Base-by-base conservation (phyloP, 2,797 vertebrate genomes). In the Chaetodon trifasciatus region DNA sequence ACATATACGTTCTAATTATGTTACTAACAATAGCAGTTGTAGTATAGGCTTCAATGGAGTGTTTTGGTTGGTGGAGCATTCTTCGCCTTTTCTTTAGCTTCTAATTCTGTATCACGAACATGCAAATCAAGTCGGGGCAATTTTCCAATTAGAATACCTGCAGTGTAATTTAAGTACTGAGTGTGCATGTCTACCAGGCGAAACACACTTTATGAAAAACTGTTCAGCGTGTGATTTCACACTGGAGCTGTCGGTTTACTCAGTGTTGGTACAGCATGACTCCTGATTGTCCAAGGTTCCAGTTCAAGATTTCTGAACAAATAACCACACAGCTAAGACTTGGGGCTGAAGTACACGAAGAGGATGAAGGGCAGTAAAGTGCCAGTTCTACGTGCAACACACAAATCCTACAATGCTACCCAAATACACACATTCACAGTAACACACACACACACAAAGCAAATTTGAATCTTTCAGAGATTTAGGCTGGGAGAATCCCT, bases 61-160 rank as follows among this genome's bases (percentile, higher is more conserved):
- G 8, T 53, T 64, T 32, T 17, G 28, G 40, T 71, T 49, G 23
- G 19, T 46, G 19, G 32, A 67, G 32, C 49, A 52, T 10, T 28
- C 21, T 62, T 61, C 65, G 17, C 11, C 10, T 19, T 63, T 46
- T 53, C 13, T 77, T 24, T 55, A 55, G 16, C 40, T 76, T 11
- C 7, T 72, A 65, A 46, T 76, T 61, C 32, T 69, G 66, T 74
- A 72, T 78, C 67, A 60, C 46, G 79, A 80, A 76, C 68, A 66
- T 72, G 73, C 61, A 82, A 60, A 74, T 76, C 50, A 74, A 63
- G 69, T 39, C 68, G 52, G 37, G 46, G 6, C 68, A 65, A 83
- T 63, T 87, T 75, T 82, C 19, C 35, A 73, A 56, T 82, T 77
- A 66, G 53, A 81, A 71, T 71, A 77, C 63, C 39, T 85, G 55